These are phyloP conservation scores for Cinclus cinclus DNA, from an alignment of 2,113 vertebrate species.

Conservation along the genomic window DNA sequence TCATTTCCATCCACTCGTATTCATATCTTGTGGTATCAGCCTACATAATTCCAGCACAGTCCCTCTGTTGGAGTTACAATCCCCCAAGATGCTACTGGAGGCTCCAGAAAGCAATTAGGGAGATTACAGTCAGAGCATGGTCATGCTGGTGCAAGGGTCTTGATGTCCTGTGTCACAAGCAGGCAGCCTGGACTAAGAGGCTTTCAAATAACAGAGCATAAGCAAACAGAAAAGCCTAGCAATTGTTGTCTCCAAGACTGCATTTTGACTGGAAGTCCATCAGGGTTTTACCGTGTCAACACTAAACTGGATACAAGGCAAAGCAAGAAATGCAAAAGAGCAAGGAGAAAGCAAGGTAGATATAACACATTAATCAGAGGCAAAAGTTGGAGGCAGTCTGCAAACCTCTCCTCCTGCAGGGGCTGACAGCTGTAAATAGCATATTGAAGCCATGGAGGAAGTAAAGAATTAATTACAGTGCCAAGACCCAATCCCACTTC, in stretches of 20 bases:
- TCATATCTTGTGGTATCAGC: not conserved
- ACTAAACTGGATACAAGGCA: not conserved
- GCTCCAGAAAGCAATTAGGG: not conserved
- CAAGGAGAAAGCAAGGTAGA: not conserved
- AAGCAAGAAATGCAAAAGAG: not conserved
- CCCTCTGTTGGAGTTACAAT: not conserved
- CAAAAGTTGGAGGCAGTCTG: conserved; percentile 40
- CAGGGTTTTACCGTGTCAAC: not conserved
- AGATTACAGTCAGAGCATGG: not conserved
- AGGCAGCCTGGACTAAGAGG: not conserved
- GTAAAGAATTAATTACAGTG: conserved; percentile 63
- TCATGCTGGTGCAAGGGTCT: not conserved
- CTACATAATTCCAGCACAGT: not conserved
- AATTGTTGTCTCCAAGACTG: not conserved
- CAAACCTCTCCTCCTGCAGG: not conserved
- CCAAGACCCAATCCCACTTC: conserved; percentile 51
- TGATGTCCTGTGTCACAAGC: not conserved
- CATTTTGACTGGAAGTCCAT: not conserved
- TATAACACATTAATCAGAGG: not conserved
- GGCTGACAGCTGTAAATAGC: conserved; percentile 19
- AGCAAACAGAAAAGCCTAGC: conserved; percentile 10
- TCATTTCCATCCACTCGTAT: not conserved
- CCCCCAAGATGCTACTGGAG: not conserved
- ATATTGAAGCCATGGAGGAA: conserved; percentile 40
- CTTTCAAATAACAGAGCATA: not conserved